A percentile compares a stretch with the other conserved stretches of the same genome.
These are phyloP conservation scores for Aurelia coerulea DNA, from an alignment of 30 jellyfish, hydroid and myxozoan genomes.

Conservation along the genomic window DNA sequence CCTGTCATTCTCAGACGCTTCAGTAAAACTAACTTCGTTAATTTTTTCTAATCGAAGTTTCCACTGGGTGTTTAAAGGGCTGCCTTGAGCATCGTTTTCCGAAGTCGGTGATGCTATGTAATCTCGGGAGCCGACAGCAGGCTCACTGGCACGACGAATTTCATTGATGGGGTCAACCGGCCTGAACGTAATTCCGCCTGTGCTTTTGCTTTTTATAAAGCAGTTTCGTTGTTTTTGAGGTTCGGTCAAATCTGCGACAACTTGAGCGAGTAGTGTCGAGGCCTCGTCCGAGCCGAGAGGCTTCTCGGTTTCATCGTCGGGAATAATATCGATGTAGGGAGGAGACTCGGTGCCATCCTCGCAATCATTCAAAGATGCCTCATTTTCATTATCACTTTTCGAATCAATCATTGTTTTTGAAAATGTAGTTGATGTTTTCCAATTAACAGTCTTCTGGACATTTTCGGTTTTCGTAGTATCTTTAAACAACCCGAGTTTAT, in stretches of 20 bases:
- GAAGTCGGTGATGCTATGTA: slow-evolving; percentile 27
- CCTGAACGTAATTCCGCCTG: slow-evolving; percentile 58
- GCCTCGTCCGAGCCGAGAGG: slow-evolving; percentile 57
- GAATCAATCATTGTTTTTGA: slow-evolving; percentile 59
- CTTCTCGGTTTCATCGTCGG: slow-evolving; percentile 47
- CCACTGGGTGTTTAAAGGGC: slow-evolving; percentile 23
- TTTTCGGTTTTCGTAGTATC: not conserved
- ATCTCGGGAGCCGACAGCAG: slow-evolving; percentile 51
- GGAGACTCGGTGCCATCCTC: slow-evolving; percentile 32
- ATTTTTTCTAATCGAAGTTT: slow-evolving; percentile 46
- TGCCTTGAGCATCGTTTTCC: slow-evolving; percentile 46
- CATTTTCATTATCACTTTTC: slow-evolving; percentile 53
- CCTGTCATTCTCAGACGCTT: slow-evolving; percentile 38
- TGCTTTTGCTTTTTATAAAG: slow-evolving; percentile 55
- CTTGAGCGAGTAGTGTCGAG: slow-evolving; percentile 56
- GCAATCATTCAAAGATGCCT: slow-evolving; percentile 19
- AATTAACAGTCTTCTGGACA: not conserved
- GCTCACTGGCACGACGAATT: slow-evolving; percentile 63
- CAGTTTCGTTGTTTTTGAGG: slow-evolving; percentile 56
- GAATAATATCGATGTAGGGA: slow-evolving; percentile 59
- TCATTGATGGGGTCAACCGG: slow-evolving; percentile 39
- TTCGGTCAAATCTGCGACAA: slow-evolving; percentile 69
- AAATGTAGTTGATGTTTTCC: slow-evolving; percentile 62
- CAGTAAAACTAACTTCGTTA: slow-evolving; percentile 59
- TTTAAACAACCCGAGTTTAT: not conserved